A percentile compares a stretch with the other conserved stretches of the same genome.
Conservation (phyloP, 2,113 vertebrate genomes). For the Cyprinus carpio region DNA sequence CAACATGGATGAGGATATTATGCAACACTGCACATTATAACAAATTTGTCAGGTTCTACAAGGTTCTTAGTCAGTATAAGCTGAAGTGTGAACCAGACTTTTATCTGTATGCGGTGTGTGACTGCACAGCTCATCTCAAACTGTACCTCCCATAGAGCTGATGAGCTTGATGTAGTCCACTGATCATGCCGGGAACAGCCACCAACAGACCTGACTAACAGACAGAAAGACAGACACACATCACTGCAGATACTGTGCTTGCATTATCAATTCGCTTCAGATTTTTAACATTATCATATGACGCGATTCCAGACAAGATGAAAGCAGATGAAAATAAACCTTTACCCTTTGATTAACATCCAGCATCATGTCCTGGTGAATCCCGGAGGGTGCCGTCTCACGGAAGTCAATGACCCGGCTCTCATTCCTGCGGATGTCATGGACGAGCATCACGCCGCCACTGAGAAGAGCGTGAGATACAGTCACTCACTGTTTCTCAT, state of each 20-base stretch:
- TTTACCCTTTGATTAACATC: slow-evolving; percentile 80
- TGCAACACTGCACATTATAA: no score
- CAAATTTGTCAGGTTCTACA: no score
- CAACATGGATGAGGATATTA: no score
- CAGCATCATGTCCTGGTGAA: slow-evolving; percentile 80
- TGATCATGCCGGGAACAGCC: slow-evolving; percentile 91
- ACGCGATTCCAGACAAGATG: neutral
- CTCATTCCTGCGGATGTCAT: slow-evolving; percentile 90
- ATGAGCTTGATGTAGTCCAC: slow-evolving; percentile 89
- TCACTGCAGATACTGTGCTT: neutral
- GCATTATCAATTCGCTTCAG: neutral
- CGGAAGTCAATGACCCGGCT: slow-evolving; percentile 93
- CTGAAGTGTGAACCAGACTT: neutral
- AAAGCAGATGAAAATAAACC: neutral
- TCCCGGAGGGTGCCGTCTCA: slow-evolving; percentile 86
- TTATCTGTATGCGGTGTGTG: neutral
- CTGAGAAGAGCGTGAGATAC: slow-evolving; percentile 65
- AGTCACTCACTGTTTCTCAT: neutral
- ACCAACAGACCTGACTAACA: slow-evolving; percentile 89
- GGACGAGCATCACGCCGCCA: slow-evolving; percentile 95
- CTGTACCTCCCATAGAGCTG: slow-evolving; percentile 90
- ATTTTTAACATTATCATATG: neutral
- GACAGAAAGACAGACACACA: neutral
- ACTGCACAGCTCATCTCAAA: neutral
- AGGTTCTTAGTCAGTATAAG: neutral